Base-by-base conservation (phyloP, 2,113 vertebrate genomes). In the Gorsachius goisagi region DNA sequence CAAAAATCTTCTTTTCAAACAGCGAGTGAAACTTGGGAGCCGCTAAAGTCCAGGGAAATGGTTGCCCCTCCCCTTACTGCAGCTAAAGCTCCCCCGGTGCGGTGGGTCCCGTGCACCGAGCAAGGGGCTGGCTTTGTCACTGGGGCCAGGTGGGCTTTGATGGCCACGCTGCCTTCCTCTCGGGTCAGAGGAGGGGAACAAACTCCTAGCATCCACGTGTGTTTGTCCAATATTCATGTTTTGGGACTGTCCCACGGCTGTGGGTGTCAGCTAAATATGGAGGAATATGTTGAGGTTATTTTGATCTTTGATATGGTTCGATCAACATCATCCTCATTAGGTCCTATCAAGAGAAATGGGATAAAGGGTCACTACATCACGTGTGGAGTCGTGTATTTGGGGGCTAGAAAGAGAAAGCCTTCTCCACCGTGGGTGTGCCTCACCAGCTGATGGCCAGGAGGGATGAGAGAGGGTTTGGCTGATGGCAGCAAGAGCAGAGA, bases 151-250 rank as follows among this genome's bases (percentile, higher is more conserved):
- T 14, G 49, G 49, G 26, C 33, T 64, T 78, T 82, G 0, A 4
- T 47, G 66, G 73, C 26, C 30, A 11, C 0, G 2, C 26, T 78
- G 77, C 66, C 30, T 75, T 91, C 56, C 28, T 60, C 24, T 52
- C n/a, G 19, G 44, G 8, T 37, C 49, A 45, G 60, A 6, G 17
- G 37, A 45, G n/a, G 39, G 68, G 62, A 72, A 49, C 21, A 58
- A 63, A 33, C 30, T 14, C 0, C 0, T 30, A 2, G 8, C 3
- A 32, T 35, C 35, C 41, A 7, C 2, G 0, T 4, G 6, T 44
- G 45, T n/a, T 49, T 68, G 28, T 41, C 62, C 56, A 28, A 3
- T 1, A 0, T 77, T 77, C 6, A 4, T 35, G 13, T 64, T 49
- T n/a, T 24, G 52, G 37, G 18, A 5, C 32, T 39, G 23, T 30